These are phyloP conservation scores for Excalfactoria chinensis DNA, from an alignment of 2,113 vertebrate species.

Conservation along the genomic window DNA sequence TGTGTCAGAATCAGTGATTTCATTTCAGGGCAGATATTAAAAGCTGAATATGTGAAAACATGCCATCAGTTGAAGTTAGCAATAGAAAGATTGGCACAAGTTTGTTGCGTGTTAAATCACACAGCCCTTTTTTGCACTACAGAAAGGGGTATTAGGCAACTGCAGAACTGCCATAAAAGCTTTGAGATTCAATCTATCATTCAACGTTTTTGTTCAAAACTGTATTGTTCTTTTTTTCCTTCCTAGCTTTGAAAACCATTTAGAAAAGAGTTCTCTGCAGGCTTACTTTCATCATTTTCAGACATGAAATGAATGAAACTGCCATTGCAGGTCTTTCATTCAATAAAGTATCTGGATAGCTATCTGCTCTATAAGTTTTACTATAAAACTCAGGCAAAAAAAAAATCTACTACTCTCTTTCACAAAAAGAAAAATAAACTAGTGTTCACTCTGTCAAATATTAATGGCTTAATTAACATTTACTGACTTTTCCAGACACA, in stretches of 20 bases:
- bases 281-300: conserved; percentile 7
- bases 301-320: not conserved
- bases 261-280: not conserved
- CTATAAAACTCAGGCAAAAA: not conserved
- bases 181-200: conserved; percentile 5
- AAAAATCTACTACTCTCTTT: not conserved
- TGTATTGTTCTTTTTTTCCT: not conserved
- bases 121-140: not conserved
- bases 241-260: conserved; percentile 1
- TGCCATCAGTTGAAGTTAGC: not conserved
- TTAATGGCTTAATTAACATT: conserved; percentile 18
- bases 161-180: not conserved
- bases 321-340: conserved; percentile 1
- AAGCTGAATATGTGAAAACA: conserved; percentile 47
- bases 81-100: not conserved
- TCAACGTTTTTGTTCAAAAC: not conserved
- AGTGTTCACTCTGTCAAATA: not conserved
- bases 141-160: not conserved
- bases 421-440: not conserved
- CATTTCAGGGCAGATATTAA: conserved; percentile 36
- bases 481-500: not conserved
- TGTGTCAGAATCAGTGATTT: not conserved
- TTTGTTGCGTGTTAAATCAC: not conserved
- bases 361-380: not conserved
- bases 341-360: not conserved